A percentile compares a stretch with the other conserved stretches of the same genome.
Evolutionary conservation across 2,113 vertebrate species (phyloP).

Genomic region (Australoheros scitulus): DNA sequence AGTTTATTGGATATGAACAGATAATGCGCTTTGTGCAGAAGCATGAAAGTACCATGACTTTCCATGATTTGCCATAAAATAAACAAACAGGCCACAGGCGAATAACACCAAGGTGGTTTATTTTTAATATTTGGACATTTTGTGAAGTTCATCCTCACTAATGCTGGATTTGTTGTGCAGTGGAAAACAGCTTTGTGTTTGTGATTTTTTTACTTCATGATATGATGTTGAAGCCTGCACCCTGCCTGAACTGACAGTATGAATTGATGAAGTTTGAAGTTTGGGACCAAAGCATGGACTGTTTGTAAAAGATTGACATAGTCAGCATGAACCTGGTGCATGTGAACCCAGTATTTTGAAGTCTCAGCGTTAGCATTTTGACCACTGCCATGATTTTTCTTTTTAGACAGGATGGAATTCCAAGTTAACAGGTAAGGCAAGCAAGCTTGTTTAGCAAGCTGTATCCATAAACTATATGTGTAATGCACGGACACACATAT

Average conservation of each 20-base stretch:
- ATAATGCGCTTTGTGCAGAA: background rate
- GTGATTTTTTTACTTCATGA: background rate
- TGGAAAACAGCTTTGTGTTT: background rate
- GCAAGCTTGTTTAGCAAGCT: background rate
- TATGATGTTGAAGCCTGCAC: background rate
- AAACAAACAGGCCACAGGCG: background rate
- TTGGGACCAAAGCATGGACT: background rate
- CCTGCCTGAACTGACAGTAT: background rate
- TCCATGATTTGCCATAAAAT: background rate
- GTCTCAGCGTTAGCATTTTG: background rate
- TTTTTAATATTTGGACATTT: background rate
- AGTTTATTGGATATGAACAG: background rate
- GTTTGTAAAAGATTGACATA: background rate
- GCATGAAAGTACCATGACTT: background rate
- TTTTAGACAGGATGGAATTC: background rate
- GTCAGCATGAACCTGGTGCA: background rate
- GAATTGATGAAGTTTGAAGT: background rate
- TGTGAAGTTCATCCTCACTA: background rate
- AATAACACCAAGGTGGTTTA: background rate
- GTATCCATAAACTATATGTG: background rate
- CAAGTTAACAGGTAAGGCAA: background rate
- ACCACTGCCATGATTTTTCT: background rate
- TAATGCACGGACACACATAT: background rate
- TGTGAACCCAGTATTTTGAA: background rate
- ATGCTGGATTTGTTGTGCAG: constrained; percentile 5